Percentiles rank a stretch among this genome's conserved stretches.
These are phyloP conservation scores for Cyphomyrus discorhynchus DNA, from an alignment of 2,113 vertebrate species.

Conservation along the genomic window DNA sequence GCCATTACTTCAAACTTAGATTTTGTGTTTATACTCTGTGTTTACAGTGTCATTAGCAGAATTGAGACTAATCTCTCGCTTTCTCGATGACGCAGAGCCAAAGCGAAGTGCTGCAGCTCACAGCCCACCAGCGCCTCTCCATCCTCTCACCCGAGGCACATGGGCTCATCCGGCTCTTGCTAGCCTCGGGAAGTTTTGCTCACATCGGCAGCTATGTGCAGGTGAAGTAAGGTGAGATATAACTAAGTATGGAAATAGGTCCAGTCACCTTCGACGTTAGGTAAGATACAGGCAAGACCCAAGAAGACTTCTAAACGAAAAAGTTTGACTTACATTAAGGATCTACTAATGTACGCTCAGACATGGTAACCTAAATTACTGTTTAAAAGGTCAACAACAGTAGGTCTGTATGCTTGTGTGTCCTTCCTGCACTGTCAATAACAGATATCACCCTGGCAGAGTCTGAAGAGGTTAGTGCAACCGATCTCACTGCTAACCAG, in stretches of 20 bases:
- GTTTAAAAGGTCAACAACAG: background rate
- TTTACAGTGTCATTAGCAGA: background rate
- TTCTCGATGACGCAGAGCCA: background rate
- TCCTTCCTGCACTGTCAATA: background rate
- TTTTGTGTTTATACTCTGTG: background rate
- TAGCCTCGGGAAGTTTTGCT: background rate
- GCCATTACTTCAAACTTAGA: background rate
- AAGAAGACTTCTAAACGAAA: background rate
- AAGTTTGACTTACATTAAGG: background rate
- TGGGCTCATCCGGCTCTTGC: background rate
- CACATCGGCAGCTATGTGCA: background rate
- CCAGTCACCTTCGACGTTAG: background rate
- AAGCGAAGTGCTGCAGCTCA: background rate
- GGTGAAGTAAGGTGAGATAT: background rate
- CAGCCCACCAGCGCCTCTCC: background rate
- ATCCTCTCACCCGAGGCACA: background rate
- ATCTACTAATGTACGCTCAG: background rate
- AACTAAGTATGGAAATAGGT: background rate
- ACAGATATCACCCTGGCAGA: background rate
- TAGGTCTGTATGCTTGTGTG: background rate
- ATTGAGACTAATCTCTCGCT: background rate
- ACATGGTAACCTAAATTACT: background rate
- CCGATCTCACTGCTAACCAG: constrained; percentile 8
- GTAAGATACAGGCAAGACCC: background rate
- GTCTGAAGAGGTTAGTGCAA: background rate